Base-by-base conservation (phyloP, 2,888 invertebrate species). In the Lydus trimaculatus region DNA sequence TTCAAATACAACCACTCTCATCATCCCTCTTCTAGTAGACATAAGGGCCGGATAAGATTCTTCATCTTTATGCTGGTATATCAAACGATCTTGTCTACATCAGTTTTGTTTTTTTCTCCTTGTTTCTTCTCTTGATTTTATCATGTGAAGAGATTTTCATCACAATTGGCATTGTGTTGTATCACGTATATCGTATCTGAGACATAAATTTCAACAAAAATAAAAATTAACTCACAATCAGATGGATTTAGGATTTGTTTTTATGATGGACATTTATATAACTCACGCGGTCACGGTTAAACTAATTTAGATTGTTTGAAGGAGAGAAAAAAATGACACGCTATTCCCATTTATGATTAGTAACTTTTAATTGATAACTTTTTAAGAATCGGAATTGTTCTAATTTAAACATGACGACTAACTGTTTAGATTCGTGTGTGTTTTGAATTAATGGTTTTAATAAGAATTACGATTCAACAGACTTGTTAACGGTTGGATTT, bases 401-500 rank as follows among this genome's bases (percentile, higher is more conserved):
- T 60, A 60, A 60, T 31, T 59, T 31, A 7, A 59, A 20, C 20
- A n/a, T n/a, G n/a, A n/a, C n/a, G n/a, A n/a, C n/a, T 31, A 13
- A 23, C 28, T 20, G 58, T 58, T 6, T n/a, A 15, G 3, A 3
- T 25, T 3, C 17, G 59, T 25, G 58, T 58, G 31, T 59, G 25
- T 25, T 13, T n/a, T n/a, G 2, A 58, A 20, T 6, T 28, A 15
- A 13, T 31, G 59, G 2, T 33, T 33, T 25, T 59, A 59, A 59
- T 59, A 59, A 59, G 20, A 59, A 28, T 28, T 59, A 59, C 25
- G 11, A 60, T 60, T 60, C 60, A 60, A 60, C 33, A 31, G 31
- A 31, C 60, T 20, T 33, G 60, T 60, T 60, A 33, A 60, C 31
- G 28, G n/a, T n/a, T n/a, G n/a, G 60, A 31, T 60, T 60, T 60